These are phyloP conservation scores for Corythaeola cristata DNA, from an alignment of 2,113 vertebrate species.

Conservation along the genomic window DNA sequence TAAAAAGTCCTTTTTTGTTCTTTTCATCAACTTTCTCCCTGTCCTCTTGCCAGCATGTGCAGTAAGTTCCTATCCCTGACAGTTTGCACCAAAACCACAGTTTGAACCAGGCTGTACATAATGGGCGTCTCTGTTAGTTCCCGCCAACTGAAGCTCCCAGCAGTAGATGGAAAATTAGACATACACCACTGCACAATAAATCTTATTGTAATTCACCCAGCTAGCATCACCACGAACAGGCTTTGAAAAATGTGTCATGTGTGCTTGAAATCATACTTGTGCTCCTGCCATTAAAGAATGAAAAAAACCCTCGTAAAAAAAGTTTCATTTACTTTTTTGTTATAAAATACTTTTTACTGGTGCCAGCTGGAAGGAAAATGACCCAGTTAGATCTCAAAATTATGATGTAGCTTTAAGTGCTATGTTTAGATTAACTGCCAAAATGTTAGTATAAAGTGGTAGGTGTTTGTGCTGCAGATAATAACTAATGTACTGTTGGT, in stretches of 20 bases:
- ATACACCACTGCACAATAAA: conserved; percentile 78
- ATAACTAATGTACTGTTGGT: conserved; percentile 91
- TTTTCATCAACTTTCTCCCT: conserved; percentile 70
- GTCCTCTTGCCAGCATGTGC: conserved; percentile 65
- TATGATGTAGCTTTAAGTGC: conserved; percentile 89
- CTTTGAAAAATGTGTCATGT: conserved; percentile 70
- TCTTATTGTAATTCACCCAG: conserved; percentile 81
- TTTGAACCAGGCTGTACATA: conserved; percentile 74
- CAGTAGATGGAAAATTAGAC: conserved; percentile 83
- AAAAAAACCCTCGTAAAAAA: conserved; percentile 28
- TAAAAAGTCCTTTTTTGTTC: conserved; percentile 62
- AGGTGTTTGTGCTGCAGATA: conserved; percentile 91
- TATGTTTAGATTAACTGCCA: conserved; percentile 93
- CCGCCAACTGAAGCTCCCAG: conserved; percentile 75
- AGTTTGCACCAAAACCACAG: conserved; percentile 70
- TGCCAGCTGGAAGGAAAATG: conserved; percentile 78
- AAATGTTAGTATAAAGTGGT: conserved; percentile 91
- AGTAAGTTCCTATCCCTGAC: conserved; percentile 66
- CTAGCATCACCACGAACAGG: conserved; percentile 72
- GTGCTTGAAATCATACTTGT: conserved; percentile 74
- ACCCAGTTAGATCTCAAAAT: conserved; percentile 80
- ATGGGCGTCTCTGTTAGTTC: conserved; percentile 75
- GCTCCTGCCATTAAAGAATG: conserved; percentile 73
- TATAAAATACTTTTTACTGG: conserved; percentile 72
- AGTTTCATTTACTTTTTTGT: conserved; percentile 80